These are phyloP conservation scores for Cotesia glomerata DNA, from an alignment of 1,140 invertebrate genomes.

Conservation along the genomic window DNA sequence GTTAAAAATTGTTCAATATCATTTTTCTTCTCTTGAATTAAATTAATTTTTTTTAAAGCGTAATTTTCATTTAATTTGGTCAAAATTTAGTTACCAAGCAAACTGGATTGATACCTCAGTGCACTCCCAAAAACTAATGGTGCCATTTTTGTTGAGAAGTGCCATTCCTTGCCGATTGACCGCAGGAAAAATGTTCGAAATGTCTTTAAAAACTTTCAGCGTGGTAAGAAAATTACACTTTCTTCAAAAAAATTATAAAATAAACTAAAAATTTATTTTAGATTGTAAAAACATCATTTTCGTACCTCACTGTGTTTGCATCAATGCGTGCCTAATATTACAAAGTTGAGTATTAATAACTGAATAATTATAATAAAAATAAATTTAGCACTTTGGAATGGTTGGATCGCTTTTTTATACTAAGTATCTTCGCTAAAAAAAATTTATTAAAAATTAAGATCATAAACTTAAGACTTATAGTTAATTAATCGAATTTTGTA, in stretches of 20 bases:
- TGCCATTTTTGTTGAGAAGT: slow-evolving; percentile 33
- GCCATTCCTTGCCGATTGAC: slow-evolving; percentile 23
- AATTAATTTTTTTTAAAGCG: no score
- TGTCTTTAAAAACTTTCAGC: slow-evolving; percentile 30
- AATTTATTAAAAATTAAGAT: no score
- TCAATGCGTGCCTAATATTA: slow-evolving; percentile 16
- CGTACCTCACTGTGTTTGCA: slow-evolving; percentile 19
- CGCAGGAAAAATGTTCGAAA: slow-evolving; percentile 24
- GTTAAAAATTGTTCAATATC: no score
- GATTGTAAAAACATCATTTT: slow-evolving; percentile 27
- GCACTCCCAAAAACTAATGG: slow-evolving; percentile 28
- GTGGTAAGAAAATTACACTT: slow-evolving; percentile 22
- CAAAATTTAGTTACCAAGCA: slow-evolving; percentile 2
- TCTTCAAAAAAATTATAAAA: background rate
- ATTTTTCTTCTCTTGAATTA: no score
- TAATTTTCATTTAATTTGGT: no score
- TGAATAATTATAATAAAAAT: no score
- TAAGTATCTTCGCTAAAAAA: background rate
- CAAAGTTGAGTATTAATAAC: background rate
- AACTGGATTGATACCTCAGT: slow-evolving; percentile 21
- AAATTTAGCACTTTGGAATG: background rate
- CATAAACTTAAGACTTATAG: background rate
- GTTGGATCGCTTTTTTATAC: background rate
- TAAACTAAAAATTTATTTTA: background rate
- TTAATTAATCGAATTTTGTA: background rate